Evolutionary conservation across 2,888 invertebrate genomes (phyloP), one percentile per base, ranked within the genome.

Genomic region (Sinelater perroti): DNA sequence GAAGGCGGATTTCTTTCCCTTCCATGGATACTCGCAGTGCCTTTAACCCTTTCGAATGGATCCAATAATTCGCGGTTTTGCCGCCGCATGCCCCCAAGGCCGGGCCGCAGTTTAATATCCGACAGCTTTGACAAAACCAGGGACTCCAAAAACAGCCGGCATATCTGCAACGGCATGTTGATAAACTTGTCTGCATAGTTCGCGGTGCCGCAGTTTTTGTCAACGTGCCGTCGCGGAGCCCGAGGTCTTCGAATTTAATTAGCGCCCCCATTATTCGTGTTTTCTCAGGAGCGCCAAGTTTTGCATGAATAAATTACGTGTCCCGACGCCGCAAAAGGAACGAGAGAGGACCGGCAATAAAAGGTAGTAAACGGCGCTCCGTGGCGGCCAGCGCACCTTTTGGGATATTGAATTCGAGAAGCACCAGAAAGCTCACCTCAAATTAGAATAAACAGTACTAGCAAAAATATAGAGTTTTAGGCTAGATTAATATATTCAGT

Each of bases 171-270:
- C 18, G 18, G 17, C 38, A 28, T 36, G 26, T 50, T 38, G 50
- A 50, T 50, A 28, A 35, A 38, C 16, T 50, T 38, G 50, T 50
- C 38, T 50, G 38, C 50, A 50, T 50, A 50, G 50, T 50, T 50
- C 18, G 18, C 3, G 21, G 16, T 40, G 11, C 13, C 24, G n/a
- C 3, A 10, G 40, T 40, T 40, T 40, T 40, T 40, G 40, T 40
- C 24, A 8, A 40, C 20, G 24, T 40, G 21, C 13, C 24, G 24
- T 5, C 10, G 13, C 13, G 33, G 20, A 31, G 33, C 31, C 33
- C 46, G 18, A 35, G 24, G 31, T 33, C 16, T 46, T 14, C 24
- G 35, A 47, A 47, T 47, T 47, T 47, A 47, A 47, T 47, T 47
- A 47, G 35, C 47, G 13, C n/a, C 13, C 35, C 33, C 36, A 33